Base-by-base conservation (phyloP, 2,113 vertebrate species). In the Mustela lutreola region DNA sequence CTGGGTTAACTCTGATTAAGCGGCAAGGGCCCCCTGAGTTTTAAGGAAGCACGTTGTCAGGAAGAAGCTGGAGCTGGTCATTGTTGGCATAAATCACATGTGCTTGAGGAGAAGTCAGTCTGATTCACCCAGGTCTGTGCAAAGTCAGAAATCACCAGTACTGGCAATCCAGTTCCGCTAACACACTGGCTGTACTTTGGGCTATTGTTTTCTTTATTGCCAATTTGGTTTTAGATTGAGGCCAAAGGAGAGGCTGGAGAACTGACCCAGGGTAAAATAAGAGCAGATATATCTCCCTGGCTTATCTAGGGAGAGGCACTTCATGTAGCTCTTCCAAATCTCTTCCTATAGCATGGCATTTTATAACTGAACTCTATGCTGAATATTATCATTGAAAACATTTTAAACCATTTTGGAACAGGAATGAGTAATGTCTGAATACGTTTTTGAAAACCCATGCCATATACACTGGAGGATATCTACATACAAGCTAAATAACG, bases 381-480 rank as follows among this genome's bases (percentile, higher is more conserved):
- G 70, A 63, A 82, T 75, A 75, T 75, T 82, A 88, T 71, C 42
- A 56, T 80, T 89, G 70, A 92, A 91, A 91, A 71, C 19, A 65
- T 83, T 88, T 94, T 89, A 81, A 96, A 83, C 4, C 33, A 78
- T 33, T 80, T 85, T 87, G 84, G 31, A 84, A 96, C 82, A 97
- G 94, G 93, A 96, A 84, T 93, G 95, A 97, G 92, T 96, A 75
- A 97, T 4, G 42, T 97, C 83, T 33, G 76, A 95, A 65, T 65
- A 65, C 50, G 50, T 98, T 98, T 98, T 97, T 16, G 96, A 97
- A 95, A 98, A 91, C 18, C 31, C 95, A 95, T 95, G 0, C 0
- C 67, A 87, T 96, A 84, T 82, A 33, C 81, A 97, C 97, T 75
- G 86, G 96, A 97, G 65, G 36, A 76, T 62, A 31, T n/a, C 81